phyloP scores from a whole-genome alignment of 2,888 invertebrate genomes.

The Stratiomys singularior region DNA sequence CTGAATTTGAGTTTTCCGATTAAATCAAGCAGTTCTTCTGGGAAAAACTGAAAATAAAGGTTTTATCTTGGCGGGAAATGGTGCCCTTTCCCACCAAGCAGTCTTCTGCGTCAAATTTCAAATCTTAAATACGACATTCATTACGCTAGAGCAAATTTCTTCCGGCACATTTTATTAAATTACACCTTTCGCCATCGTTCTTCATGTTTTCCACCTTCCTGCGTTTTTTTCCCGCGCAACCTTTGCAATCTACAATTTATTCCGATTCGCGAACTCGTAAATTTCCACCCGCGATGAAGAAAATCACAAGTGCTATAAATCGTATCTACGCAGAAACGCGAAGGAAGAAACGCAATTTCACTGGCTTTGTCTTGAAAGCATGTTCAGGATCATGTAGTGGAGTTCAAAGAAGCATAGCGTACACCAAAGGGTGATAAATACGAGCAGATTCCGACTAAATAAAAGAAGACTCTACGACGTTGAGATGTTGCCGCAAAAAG shows the following conservation, averaged over 20 bases:
- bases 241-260: not conserved
- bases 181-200: not conserved
- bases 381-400: not conserved
- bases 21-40: no score
- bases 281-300: slow-evolving; percentile 33
- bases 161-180: slow-evolving; percentile 11
- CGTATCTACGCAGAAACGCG: not conserved
- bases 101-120: no score
- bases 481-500: no score
- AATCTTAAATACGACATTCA: not conserved
- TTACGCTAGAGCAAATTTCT: not conserved
- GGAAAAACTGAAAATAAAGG: no score
- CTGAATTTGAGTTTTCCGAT: no score
- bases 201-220: not conserved
- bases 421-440: slow-evolving; percentile 3
- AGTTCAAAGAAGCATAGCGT: not conserved
- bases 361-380: not conserved
- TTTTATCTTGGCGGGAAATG: no score
- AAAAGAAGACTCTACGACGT: not conserved
- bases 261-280: slow-evolving; percentile 4
- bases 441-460: not conserved
- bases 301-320: slow-evolving; percentile 4
- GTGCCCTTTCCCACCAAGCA: no score
- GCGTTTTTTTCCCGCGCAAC: no score
- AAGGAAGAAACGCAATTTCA: not conserved